phyloP scores from a whole-genome alignment of 2,888 invertebrate species.

The Pterostichus niger region DNA sequence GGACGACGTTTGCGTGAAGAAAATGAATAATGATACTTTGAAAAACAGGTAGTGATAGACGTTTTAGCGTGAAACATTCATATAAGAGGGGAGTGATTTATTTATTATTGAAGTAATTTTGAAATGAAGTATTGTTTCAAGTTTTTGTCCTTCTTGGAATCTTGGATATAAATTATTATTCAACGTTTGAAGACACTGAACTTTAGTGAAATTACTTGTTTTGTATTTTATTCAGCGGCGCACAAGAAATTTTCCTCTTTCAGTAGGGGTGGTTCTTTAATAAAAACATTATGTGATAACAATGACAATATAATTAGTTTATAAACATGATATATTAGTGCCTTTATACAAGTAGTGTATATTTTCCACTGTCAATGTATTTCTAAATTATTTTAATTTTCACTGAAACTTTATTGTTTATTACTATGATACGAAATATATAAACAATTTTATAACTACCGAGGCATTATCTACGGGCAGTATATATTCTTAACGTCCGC shows the following conservation, averaged over 20 bases:
- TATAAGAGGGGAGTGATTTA: constrained; percentile 19
- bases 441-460: too few species aligned
- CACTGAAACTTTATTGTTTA: too few species aligned
- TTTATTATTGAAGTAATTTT: constrained; percentile 45
- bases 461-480: too few species aligned
- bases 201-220: constrained; percentile 1
- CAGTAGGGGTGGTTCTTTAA: too few species aligned
- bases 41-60: constrained; percentile 47
- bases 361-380: too few species aligned
- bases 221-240: neutral
- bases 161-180: constrained; percentile 24
- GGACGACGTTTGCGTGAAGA: neutral
- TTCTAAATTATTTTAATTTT: too few species aligned
- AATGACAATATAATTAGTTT: too few species aligned
- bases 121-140: constrained; percentile 42
- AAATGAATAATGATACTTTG: constrained; percentile 33
- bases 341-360: too few species aligned
- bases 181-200: neutral
- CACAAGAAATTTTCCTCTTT: neutral
- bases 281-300: too few species aligned
- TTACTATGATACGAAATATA: too few species aligned
- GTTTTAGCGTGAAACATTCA: constrained; percentile 34
- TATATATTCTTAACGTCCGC: too few species aligned
- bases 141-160: constrained; percentile 10
- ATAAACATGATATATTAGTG: too few species aligned